A percentile compares a stretch with the other conserved stretches of the same genome.
These are phyloP conservation scores for Tyrannus savana DNA, from an alignment of 2,113 vertebrate species.

Conservation along the genomic window DNA sequence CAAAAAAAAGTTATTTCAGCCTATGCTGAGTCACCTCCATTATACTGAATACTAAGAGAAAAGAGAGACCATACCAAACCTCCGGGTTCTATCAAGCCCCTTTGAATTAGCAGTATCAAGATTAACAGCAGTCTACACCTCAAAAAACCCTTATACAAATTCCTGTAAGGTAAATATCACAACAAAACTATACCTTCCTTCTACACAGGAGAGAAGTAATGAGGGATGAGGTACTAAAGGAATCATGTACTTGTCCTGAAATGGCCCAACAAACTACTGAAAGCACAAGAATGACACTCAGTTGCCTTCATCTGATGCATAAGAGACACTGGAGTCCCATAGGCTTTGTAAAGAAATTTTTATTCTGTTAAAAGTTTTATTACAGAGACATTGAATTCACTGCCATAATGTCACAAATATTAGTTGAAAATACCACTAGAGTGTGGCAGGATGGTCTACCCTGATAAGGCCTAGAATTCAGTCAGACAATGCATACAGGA, in stretches of 20 bases:
- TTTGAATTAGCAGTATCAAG: background rate
- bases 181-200: background rate
- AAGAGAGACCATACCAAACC: background rate
- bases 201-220: background rate
- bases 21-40: background rate
- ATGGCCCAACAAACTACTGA: background rate
- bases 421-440: background rate
- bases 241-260: rapidly evolving
- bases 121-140: background rate
- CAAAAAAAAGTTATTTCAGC: background rate
- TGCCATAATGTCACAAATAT: background rate
- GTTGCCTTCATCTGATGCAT: background rate
- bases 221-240: background rate
- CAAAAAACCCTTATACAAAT: background rate
- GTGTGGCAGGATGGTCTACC: background rate
- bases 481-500: background rate
- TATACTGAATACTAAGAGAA: background rate
- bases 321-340: background rate
- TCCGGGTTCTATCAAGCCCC: background rate
- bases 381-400: background rate
- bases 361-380: background rate
- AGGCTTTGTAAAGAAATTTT: background rate
- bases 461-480: background rate
- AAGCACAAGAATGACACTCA: background rate
- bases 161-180: background rate